Conservation (phyloP, 2,113 vertebrate species). For the Boleophthalmus pectinirostris region DNA sequence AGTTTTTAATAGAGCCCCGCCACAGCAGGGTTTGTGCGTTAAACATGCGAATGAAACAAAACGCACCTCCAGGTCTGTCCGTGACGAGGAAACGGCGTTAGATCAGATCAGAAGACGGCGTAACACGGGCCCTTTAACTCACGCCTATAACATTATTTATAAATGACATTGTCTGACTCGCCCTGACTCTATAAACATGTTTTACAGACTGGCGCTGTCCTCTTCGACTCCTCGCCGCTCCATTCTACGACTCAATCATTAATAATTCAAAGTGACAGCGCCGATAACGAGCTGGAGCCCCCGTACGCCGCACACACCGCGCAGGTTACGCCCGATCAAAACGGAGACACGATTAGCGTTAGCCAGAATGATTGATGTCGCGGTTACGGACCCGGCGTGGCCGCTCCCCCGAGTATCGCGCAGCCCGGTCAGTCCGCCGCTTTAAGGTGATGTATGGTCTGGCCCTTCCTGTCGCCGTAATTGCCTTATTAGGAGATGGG, state of each 20-base stretch:
- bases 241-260: background rate
- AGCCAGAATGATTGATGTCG: conserved; percentile 51
- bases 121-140: too few relatives aligned
- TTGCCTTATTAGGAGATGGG: conserved; percentile 50
- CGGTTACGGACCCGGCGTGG: background rate
- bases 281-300: background rate
- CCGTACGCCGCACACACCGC: background rate
- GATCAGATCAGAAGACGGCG: too few relatives aligned
- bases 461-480: conserved; percentile 39
- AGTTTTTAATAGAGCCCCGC: too few relatives aligned
- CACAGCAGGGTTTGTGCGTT: too few relatives aligned
- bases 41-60: too few relatives aligned
- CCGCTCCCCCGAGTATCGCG: conserved; percentile 40
- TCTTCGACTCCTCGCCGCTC: background rate
- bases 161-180: too few relatives aligned
- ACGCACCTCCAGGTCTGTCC: too few relatives aligned
- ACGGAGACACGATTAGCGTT: background rate
- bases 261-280: background rate
- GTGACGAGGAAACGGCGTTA: too few relatives aligned
- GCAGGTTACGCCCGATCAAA: background rate
- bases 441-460: conserved; percentile 54
- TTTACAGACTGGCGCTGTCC: background rate
- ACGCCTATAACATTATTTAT: too few relatives aligned
- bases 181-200: background rate
- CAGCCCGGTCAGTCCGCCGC: conserved; percentile 45